Base-by-base conservation (phyloP, 2,888 invertebrate species). In the Lithophane leautieri region DNA sequence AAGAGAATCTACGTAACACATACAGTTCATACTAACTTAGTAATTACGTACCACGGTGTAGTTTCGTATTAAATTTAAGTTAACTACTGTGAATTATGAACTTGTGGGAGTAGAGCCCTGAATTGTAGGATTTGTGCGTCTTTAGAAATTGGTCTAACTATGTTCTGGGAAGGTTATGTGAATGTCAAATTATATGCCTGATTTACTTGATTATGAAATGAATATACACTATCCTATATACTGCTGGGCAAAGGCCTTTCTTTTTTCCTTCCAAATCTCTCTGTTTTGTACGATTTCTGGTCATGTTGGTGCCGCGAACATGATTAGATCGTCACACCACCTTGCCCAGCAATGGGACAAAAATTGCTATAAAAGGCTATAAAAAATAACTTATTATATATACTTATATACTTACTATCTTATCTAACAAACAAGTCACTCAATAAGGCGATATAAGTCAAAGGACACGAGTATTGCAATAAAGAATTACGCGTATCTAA, bases 41-140 rank as follows among this genome's bases (percentile, higher is more conserved):
- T 76, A 83, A 80, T 83, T 76, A 82, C 66, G 28, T 44, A 65
- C 68, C 40, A 42, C 54, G 70, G 65, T 34, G 52, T 82, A 83
- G 83, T 83, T 86, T 73, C 60, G 61, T 83, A 83, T 86, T 66
- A 83, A 83, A 83, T 83, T 86, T 86, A 83, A 62, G 68, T 73
- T 72, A 86, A 86, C 79, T 83, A 60, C 73, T 83, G 70, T 86
- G 58, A 83, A 60, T 84, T 76, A 84, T 86, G 72, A 80, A 84
- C 72, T 80, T 61, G 67, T 34, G 34, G 83, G 75, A 70, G 66
- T 56, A 44, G 74, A 72, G 86, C 60, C 62, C 76, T 58, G 69
- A 73, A 76, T 80, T 63, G 42, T 70, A 73, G 76, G 50, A 81
- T 70, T 81, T 70, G 70, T 73, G 63, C 25, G 73, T 66, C 52